Base-by-base conservation (phyloP, 2,888 invertebrate genomes). In the Lasioglossum leucozonium region DNA sequence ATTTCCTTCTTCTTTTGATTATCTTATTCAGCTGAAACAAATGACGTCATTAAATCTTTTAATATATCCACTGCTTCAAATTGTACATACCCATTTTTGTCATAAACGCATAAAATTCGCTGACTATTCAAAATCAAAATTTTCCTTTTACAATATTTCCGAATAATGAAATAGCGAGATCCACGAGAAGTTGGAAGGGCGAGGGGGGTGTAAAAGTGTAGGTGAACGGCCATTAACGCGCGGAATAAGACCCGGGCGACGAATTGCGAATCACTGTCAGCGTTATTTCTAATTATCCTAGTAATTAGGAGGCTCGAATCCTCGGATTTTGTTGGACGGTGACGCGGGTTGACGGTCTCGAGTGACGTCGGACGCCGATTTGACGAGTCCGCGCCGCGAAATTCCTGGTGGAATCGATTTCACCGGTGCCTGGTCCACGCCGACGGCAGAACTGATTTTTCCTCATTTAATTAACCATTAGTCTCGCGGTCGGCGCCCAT, bases 281-380 rank as follows among this genome's bases (percentile, higher is more conserved):
- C 73, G 40, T 80, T 80, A 47, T 71, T 74, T 74, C 74, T 72
- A 77, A 82, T 82, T 58, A 83, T 82, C 37, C 47, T 40, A 37
- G 65, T 82, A 47, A 83, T 83, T 77, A 77, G 72, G 67, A n/a
- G 76, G 26, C 51, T 51, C 62, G 72, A 26, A 47, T 16, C 18
- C 22, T 40, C 26, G 72, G 76, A 81, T 83, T 72, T 76, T 74
- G 55, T 42, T 71, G 72, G 26, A 83, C 82, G 77, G 77, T 83
- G 83, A 83, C 76, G 82, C 55, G 83, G 72, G 65, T 75, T 83
- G 84, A 84, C 84, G 84, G 72, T 75, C 65, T 76, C 84, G 79
- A 85, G 75, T 79, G 79, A 72, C 80, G 72, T 76, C 26, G 74
- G 79, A 30, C 72, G 30, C 30, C 55, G 75, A 84, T 80, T 84